These are phyloP conservation scores for Epirrita christyi DNA, from an alignment of 2,888 invertebrate species.

Conservation along the genomic window DNA sequence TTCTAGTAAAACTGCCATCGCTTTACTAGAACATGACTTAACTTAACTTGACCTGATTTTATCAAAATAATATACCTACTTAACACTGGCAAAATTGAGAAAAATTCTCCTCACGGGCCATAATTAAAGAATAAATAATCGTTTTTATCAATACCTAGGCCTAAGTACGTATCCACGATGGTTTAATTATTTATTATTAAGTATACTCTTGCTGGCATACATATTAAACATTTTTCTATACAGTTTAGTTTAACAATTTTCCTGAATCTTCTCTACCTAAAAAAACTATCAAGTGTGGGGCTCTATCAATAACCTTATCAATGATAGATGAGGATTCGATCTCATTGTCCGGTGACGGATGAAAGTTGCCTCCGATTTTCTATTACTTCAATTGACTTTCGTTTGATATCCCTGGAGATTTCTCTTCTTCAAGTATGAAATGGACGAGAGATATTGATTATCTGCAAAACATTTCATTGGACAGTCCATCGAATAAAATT, in stretches of 20 bases:
- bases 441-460: background rate
- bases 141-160: too few species aligned
- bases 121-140: too few species aligned
- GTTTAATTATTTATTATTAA: too few species aligned
- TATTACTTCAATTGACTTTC: constrained; percentile 11
- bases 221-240: too few species aligned
- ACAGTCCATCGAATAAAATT: background rate
- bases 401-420: constrained; percentile 11
- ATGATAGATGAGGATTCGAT: constrained; percentile 55
- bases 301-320: constrained; percentile 60
- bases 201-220: too few species aligned
- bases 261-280: constrained; percentile 20
- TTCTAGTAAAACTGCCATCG: too few species aligned
- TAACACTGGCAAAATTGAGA: too few species aligned
- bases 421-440: background rate
- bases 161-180: too few species aligned
- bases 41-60: too few species aligned
- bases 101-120: too few species aligned
- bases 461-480: background rate
- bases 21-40: too few species aligned
- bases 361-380: constrained; percentile 40
- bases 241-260: background rate
- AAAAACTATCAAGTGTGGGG: constrained; percentile 21
- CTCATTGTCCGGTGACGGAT: constrained; percentile 64
- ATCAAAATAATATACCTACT: too few species aligned